Evolutionary conservation across 2,888 invertebrate species (phyloP), one percentile per base, ranked within the genome.

Genomic region (Dynastes hyllus): DNA sequence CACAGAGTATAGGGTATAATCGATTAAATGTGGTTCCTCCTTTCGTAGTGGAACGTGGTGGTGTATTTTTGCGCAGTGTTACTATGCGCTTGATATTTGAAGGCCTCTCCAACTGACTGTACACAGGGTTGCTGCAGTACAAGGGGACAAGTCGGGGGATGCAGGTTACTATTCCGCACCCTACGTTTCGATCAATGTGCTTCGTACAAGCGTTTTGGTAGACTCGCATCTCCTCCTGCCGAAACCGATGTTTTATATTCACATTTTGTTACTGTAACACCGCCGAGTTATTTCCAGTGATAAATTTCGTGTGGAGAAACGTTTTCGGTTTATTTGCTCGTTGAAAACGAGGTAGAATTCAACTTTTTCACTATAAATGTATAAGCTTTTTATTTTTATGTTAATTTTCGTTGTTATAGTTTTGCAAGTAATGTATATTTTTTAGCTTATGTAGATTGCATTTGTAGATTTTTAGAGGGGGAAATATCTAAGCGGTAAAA

Each of bases 121-220:
- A 79, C 66, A 79, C 81, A 77, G 79, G 83, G 83, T 81, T 84
- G 86, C 87, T 86, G 88, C 88, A 89, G 89, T 89, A 87, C 87
- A 88, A 87, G 88, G 89, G 89, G 88, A 87, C 87, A 87, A 86
- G 86, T 87, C 87, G 87, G 88, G 89, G 88, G 88, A 87, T 88
- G 88, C 87, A 88, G 88, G 87, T 87, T 86, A 88, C 87, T 37
- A 22, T 75, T 87, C 87, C 88, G 87, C 87, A 86, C 86, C 87
- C 86, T 86, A 85, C 86, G 85, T 86, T 84, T 85, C 87, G 88
- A 87, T 87, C 87, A 86, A 87, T 86, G 87, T 86, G 87, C 86
- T 85, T 32, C 55, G 71, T 71, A 58, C 37, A 32, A 71, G 37
- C 55, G 55, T 85, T 71, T 37, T 29, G 71, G 50, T 69, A 55